These are phyloP conservation scores for Pterois miles DNA, from an alignment of 2,797 vertebrate genomes.

Conservation along the genomic window DNA sequence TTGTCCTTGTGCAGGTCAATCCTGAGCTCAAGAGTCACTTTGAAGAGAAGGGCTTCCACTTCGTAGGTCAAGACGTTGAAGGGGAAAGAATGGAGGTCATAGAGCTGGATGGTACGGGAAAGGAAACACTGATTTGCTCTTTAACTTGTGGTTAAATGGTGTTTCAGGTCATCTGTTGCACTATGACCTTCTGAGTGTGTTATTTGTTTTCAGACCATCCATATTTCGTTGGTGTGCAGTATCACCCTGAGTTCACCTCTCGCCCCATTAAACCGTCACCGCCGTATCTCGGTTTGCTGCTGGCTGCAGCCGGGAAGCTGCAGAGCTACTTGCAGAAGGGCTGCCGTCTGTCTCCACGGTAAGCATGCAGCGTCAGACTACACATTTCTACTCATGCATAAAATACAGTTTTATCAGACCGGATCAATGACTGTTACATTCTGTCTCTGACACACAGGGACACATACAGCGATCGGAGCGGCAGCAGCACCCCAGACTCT, in stretches of 20 bases:
- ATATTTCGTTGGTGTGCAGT: slow-evolving; percentile 96
- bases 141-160: background rate
- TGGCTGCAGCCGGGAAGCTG: slow-evolving; percentile 92
- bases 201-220: slow-evolving; percentile 86
- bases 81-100: slow-evolving; percentile 96
- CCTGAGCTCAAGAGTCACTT: slow-evolving; percentile 90
- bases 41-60: slow-evolving; percentile 90
- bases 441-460: slow-evolving; percentile 80
- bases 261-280: slow-evolving; percentile 96
- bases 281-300: slow-evolving; percentile 92
- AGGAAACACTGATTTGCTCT: background rate
- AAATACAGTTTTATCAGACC: background rate
- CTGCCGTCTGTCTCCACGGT: slow-evolving; percentile 94
- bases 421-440: background rate
- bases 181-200: background rate
- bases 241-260: slow-evolving; percentile 96
- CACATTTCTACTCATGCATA: accelerated
- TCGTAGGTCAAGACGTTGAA: slow-evolving; percentile 94
- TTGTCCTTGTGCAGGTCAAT: slow-evolving; percentile 83
- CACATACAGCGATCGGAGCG: slow-evolving; percentile 91
- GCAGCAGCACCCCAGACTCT: slow-evolving; percentile 90
- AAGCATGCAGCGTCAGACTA: background rate
- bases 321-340: slow-evolving; percentile 91
- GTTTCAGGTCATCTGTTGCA: background rate
- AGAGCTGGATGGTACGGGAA: slow-evolving; percentile 89